Evolutionary conservation across 1,140 invertebrate species (phyloP), one percentile per base, ranked within the genome.

Genomic region (Apis cerana): DNA sequence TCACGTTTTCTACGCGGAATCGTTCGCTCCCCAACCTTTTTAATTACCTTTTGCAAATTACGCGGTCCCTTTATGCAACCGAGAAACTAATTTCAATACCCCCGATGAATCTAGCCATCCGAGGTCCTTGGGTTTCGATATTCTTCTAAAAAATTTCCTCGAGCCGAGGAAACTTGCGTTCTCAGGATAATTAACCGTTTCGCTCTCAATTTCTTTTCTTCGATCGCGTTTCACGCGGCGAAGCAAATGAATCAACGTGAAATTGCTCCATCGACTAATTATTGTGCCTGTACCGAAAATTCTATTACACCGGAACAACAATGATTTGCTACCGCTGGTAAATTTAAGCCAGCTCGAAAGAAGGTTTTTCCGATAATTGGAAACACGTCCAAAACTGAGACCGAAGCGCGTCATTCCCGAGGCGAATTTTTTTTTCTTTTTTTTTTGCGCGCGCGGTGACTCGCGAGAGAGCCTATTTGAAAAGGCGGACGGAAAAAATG

Each of bases 301-400:
- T 21, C 43, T 27, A 71, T 79, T 70, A 70, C 33, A 50, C 23
- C 23, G 33, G 4, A 52, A 27, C 15, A 48, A 59, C n/a, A 23
- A 23, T 27, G 9, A 15, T 27, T 1, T 15, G 43, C n/a, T 50
- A 4, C 33, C 67, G 4, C n/a, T 17, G 17, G 8, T 19, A 72
- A 72, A 50, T 23, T 52, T 13, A 50, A 71, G 27, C 48, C 15
- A 8, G 8, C 11, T 50, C 10, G 27, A 17, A 58, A n/a, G 19
- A 19, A 71, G 17, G 23, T 58, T 80, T 80, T 80, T 10, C 78
- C 78, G 70, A 74, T 74, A 74, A 80, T 56, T 74, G 78, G 43
- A 80, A 54, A 65, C 58, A 12, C 68, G 76, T 69, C 4, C 21
- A 7, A 43, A 27, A 17, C 27, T 2, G 50, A 33, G 17, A 4